A percentile compares a stretch with the other conserved stretches of the same genome.
phyloP scores from a whole-genome alignment of 2,797 vertebrate species.

The Sebastes matsubarae region DNA sequence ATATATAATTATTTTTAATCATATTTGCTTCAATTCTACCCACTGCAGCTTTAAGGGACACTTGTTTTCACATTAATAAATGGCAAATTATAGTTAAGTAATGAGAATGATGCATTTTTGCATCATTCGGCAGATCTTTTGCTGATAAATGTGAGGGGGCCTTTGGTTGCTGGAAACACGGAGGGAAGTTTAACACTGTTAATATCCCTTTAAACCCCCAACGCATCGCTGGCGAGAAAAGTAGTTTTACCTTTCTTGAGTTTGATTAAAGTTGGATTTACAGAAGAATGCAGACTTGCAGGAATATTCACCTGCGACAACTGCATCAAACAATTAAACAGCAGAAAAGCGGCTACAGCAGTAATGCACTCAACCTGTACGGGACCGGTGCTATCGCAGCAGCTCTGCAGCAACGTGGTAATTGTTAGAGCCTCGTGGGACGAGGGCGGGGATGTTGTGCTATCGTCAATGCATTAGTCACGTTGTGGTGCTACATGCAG shows the following conservation, averaged over 20 bases:
- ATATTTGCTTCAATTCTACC: no score
- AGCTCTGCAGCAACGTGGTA: slow-evolving; percentile 29
- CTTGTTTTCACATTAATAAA: no score
- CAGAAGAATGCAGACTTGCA: slow-evolving; percentile 25
- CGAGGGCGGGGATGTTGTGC: not conserved
- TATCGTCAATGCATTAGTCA: slow-evolving; percentile 6
- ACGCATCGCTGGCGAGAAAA: not conserved
- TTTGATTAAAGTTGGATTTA: slow-evolving; percentile 20
- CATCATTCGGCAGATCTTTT: no score
- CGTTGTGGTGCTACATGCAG: not conserved
- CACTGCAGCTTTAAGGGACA: no score
- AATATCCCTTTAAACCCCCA: not conserved
- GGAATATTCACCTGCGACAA: slow-evolving; percentile 15
- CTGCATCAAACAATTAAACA: slow-evolving; percentile 40
- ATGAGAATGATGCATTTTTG: no score
- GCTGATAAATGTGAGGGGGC: no score
- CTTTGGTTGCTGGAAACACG: no score
- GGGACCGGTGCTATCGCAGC: slow-evolving; percentile 28
- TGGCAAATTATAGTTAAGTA: no score
- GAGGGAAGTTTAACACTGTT: no score
- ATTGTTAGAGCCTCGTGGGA: slow-evolving; percentile 35
- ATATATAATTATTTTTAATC: no score
- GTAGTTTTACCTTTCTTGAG: not conserved
- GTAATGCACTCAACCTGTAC: slow-evolving; percentile 1
- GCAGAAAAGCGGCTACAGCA: slow-evolving; percentile 29